phyloP scores from a whole-genome alignment of 1,140 invertebrate genomes.

The Hydropsyche tenuis region DNA sequence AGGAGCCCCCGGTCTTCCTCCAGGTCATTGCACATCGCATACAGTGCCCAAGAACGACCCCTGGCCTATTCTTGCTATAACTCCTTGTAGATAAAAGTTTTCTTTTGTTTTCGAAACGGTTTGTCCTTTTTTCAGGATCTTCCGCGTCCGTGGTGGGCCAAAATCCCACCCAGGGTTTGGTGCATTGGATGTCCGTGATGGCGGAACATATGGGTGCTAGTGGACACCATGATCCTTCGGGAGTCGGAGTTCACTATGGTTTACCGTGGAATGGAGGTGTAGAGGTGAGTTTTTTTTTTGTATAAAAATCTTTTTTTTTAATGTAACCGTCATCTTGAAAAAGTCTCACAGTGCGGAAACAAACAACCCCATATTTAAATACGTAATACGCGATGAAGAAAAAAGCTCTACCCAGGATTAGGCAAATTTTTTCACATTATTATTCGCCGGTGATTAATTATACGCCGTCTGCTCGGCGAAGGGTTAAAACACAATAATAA shows the following conservation, averaged over 20 bases:
- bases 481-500: slow-evolving; percentile 30
- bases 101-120: too few species aligned
- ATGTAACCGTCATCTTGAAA: slow-evolving; percentile 26
- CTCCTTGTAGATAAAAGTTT: too few species aligned
- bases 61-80: too few species aligned
- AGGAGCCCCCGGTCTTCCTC: slow-evolving; percentile 44
- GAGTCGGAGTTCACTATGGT: slow-evolving; percentile 71
- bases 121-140: slow-evolving; percentile 41
- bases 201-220: slow-evolving; percentile 79
- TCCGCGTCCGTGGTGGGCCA: slow-evolving; percentile 63
- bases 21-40: slow-evolving; percentile 36
- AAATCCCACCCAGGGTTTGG: slow-evolving; percentile 73
- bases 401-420: slow-evolving; percentile 28
- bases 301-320: not conserved
- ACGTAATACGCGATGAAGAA: not conserved
- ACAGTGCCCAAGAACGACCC: too few species aligned
- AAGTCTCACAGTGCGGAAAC: slow-evolving; percentile 37
- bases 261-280: slow-evolving; percentile 70
- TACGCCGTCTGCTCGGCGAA: slow-evolving; percentile 7
- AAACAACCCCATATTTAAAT: slow-evolving; percentile 32
- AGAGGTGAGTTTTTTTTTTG: slow-evolving; percentile 66
- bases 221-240: slow-evolving; percentile 66
- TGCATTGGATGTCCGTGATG: slow-evolving; percentile 87
- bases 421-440: slow-evolving; percentile 30
- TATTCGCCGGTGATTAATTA: slow-evolving; percentile 36